Conservation (phyloP, 2,113 vertebrate species). For the Nothoprocta perdicaria region DNA sequence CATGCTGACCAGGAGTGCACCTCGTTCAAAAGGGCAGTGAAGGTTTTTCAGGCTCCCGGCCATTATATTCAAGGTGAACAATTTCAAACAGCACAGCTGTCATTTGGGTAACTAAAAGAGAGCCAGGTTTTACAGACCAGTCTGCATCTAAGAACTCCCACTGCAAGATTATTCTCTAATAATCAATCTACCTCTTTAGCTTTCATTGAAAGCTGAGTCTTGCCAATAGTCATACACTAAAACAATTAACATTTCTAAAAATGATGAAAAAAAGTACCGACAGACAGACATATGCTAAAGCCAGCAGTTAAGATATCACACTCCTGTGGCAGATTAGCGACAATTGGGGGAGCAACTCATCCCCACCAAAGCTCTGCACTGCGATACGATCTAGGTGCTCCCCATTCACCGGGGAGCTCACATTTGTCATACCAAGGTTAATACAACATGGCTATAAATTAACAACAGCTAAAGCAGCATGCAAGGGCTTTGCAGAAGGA, state of each 20-base stretch:
- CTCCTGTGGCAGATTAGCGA: not conserved
- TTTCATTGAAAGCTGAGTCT: not conserved
- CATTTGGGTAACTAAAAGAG: not conserved
- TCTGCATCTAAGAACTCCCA: not conserved
- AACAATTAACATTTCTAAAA: not conserved
- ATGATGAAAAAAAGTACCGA: not conserved
- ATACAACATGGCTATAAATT: not conserved
- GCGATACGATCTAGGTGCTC: not conserved
- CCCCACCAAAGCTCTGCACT: not conserved
- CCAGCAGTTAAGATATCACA: rapidly evolving
- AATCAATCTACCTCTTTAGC: not conserved
- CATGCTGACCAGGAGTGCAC: not conserved
- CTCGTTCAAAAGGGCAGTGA: not conserved
- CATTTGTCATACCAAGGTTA: not conserved
- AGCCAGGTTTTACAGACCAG: not conserved
- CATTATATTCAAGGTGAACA: not conserved
- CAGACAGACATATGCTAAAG: not conserved
- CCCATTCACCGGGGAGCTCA: not conserved
- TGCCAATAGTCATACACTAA: not conserved
- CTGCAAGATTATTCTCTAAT: not conserved
- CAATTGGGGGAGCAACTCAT: not conserved
- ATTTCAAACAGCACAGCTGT: not conserved
- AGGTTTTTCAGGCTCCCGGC: not conserved
- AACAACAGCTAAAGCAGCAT: not conserved
- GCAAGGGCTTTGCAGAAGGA: not conserved